Evolutionary conservation across 1,140 invertebrate genomes (phyloP).

Genomic region (Drosophila rufa): DNA sequence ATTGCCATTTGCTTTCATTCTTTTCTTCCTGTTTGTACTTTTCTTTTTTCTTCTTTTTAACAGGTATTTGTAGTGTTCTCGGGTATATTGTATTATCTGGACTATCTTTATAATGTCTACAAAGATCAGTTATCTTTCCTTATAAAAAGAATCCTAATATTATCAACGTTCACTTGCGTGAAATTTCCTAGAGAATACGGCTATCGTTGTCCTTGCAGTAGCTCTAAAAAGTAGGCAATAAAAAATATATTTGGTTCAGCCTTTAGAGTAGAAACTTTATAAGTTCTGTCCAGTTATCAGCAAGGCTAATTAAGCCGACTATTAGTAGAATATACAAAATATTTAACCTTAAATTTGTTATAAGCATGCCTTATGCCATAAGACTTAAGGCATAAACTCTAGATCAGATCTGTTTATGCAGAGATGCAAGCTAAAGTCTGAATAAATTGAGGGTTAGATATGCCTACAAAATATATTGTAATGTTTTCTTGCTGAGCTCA

Average conservation of each 20-base stretch:
- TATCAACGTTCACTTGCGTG: not conserved
- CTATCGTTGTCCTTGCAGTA: conserved; percentile 4
- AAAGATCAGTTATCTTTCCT: not conserved
- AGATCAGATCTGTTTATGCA: too few species aligned
- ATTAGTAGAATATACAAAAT: too few species aligned
- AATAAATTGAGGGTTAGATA: too few species aligned
- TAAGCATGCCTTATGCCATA: too few species aligned
- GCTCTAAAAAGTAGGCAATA: conserved; percentile 29
- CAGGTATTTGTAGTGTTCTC: conserved; percentile 1
- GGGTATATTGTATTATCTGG: not conserved
- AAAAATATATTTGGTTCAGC: not conserved
- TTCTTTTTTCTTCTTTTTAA: conserved; percentile 7
- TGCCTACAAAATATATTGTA: too few species aligned
- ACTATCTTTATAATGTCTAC: not conserved
- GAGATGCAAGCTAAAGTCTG: too few species aligned
- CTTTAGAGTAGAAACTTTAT: not conserved
- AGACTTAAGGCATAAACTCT: too few species aligned
- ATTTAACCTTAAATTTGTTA: too few species aligned
- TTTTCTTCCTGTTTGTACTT: conserved; percentile 30
- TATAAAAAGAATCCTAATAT: not conserved
- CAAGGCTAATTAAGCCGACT: too few species aligned
- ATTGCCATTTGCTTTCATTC: conserved; percentile 68
- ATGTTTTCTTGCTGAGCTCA: too few species aligned
- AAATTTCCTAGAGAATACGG: not conserved
- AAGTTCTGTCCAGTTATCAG: not conserved